Conservation (phyloP, 1,140 invertebrate genomes). For the Callitettix versicolor region DNA sequence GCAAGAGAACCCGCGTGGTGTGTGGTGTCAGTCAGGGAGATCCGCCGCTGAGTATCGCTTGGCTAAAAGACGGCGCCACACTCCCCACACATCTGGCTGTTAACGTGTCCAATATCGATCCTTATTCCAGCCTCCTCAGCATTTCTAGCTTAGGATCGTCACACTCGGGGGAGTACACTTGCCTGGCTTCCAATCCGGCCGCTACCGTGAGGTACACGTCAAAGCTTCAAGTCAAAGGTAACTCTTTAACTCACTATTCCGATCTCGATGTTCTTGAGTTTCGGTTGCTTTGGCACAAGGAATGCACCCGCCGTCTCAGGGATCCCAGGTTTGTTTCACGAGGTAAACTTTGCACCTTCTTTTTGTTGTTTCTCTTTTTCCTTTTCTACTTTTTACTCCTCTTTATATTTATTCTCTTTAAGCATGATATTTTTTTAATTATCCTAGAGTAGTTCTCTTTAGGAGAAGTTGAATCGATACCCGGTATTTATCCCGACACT, state of each 20-base stretch:
- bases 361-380: conserved; percentile 18
- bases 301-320: conserved; percentile 44
- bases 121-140: conserved; percentile 63
- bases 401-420: conserved; percentile 16
- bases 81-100: conserved; percentile 40
- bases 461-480: conserved; percentile 5
- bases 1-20: conserved; percentile 71
- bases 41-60: conserved; percentile 59
- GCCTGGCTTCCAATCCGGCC: conserved; percentile 66
- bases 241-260: conserved; percentile 31
- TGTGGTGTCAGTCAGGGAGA: conserved; percentile 75
- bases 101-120: conserved; percentile 59
- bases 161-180: conserved; percentile 71
- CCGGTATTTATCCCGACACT: not conserved
- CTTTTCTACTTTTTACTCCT: conserved; percentile 22
- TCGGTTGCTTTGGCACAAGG: conserved; percentile 43
- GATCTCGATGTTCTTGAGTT: conserved; percentile 4
- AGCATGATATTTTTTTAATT: conserved; percentile 13
- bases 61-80: conserved; percentile 64
- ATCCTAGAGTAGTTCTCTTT: not conserved
- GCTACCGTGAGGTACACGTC: conserved; percentile 69
- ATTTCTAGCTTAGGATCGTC: conserved; percentile 60
- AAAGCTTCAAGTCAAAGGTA: conserved; percentile 74
- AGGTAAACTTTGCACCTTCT: conserved; percentile 29
- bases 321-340: conserved; percentile 44